These are phyloP conservation scores for Phaethon lepturus DNA, from an alignment of 2,113 vertebrate species.

Conservation along the genomic window DNA sequence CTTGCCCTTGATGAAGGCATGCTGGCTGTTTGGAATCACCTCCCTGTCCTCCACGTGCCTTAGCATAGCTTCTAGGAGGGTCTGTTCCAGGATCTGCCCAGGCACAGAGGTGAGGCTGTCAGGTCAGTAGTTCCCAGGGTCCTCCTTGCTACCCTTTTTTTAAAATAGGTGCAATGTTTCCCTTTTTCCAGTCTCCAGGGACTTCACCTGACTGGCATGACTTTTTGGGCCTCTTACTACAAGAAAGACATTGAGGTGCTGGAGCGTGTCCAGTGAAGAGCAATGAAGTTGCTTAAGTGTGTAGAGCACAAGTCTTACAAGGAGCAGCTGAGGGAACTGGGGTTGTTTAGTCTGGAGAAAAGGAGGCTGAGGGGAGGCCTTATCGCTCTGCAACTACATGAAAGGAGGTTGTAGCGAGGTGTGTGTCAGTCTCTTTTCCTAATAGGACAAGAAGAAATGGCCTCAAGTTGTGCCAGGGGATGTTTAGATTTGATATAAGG, in stretches of 20 bases:
- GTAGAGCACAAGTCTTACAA: not conserved
- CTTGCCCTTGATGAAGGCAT: too few species aligned
- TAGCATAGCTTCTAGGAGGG: too few species aligned
- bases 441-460: not conserved
- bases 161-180: too few species aligned
- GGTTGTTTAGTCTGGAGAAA: not conserved
- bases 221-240: not conserved
- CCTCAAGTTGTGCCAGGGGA: not conserved
- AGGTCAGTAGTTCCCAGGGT: too few species aligned
- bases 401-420: not conserved
- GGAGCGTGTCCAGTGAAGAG: accelerated
- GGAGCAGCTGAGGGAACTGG: not conserved
- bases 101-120: too few species aligned
- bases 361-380: not conserved
- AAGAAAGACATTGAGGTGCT: not conserved
- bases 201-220: too few species aligned
- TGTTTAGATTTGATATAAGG: not conserved
- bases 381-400: accelerated
- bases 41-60: too few species aligned
- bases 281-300: accelerated
- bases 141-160: too few species aligned
- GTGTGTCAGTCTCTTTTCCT: not conserved
- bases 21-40: too few species aligned
- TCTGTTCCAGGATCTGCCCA: too few species aligned
- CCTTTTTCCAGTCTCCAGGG: too few species aligned